phyloP scores from a whole-genome alignment of 1,140 invertebrate species.

The Ditylenchus dipsaci region DNA sequence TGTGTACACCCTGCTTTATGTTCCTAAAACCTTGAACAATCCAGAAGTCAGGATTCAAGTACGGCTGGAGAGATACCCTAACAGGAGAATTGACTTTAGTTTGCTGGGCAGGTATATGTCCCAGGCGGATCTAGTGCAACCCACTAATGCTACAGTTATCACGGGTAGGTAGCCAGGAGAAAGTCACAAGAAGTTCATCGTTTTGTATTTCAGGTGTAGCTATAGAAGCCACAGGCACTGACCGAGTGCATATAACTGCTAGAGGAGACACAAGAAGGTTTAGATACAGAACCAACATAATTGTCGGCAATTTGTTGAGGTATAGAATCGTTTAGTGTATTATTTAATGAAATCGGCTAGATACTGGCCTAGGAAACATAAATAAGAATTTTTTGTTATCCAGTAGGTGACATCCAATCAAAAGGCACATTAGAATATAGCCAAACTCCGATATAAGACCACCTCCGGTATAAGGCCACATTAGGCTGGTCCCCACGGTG shows the following conservation, averaged over 20 bases:
- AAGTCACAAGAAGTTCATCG: no score
- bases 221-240: constrained; percentile 55
- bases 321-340: no score
- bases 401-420: no score
- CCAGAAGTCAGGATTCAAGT: constrained; percentile 57
- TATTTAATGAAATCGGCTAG: no score
- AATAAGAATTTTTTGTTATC: no score
- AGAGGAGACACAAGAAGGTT: constrained; percentile 55
- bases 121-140: constrained; percentile 54
- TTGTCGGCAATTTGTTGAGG: constrained; percentile 54
- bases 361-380: no score
- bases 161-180: constrained; percentile 37
- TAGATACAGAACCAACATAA: constrained; percentile 54
- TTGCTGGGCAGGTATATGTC: constrained; percentile 54
- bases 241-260: constrained; percentile 50
- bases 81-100: constrained; percentile 54
- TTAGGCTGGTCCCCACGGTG: no score
- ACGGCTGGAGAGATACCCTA: constrained; percentile 54
- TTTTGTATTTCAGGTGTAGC: constrained; percentile 32
- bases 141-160: constrained; percentile 55
- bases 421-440: no score
- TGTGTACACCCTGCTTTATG: constrained; percentile 56
- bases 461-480: no score
- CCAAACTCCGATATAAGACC: no score
- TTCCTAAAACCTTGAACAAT: constrained; percentile 50